phyloP scores from a whole-genome alignment of 2,113 vertebrate genomes.

The Pipa parva region DNA sequence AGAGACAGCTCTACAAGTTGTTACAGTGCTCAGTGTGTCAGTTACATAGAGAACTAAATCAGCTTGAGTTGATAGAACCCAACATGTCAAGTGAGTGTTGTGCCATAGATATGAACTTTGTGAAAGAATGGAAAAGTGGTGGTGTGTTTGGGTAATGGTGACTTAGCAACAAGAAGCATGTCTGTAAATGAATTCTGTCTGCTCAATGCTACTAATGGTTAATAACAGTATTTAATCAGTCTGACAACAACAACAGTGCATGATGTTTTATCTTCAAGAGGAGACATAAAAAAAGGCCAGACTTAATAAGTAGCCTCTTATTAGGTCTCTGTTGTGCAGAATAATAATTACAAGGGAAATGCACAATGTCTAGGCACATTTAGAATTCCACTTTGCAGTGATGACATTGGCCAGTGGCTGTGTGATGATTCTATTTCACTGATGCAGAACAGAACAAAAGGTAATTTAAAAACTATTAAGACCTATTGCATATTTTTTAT shows the following conservation, averaged over 20 bases:
- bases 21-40: constrained; percentile 1
- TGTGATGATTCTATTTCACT: too few species aligned
- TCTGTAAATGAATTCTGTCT: constrained; percentile 4
- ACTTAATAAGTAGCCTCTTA: too few species aligned
- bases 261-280: too few species aligned
- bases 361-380: too few species aligned
- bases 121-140: constrained; percentile 6
- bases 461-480: too few species aligned
- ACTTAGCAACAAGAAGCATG: constrained; percentile 15
- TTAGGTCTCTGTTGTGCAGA: too few species aligned
- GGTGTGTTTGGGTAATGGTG: constrained; percentile 1
- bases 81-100: constrained; percentile 27
- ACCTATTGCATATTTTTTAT: too few species aligned
- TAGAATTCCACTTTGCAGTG: neutral
- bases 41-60: constrained; percentile 20
- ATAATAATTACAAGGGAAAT: too few species aligned
- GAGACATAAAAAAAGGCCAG: too few species aligned
- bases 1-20: neutral
- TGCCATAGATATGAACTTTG: constrained; percentile 4
- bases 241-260: neutral
- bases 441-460: too few species aligned
- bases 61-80: neutral
- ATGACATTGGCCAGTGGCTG: neutral
- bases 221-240: neutral
- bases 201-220: neutral